phyloP scores from a whole-genome alignment of 2,888 invertebrate species.

The Itoplectis maculator region DNA sequence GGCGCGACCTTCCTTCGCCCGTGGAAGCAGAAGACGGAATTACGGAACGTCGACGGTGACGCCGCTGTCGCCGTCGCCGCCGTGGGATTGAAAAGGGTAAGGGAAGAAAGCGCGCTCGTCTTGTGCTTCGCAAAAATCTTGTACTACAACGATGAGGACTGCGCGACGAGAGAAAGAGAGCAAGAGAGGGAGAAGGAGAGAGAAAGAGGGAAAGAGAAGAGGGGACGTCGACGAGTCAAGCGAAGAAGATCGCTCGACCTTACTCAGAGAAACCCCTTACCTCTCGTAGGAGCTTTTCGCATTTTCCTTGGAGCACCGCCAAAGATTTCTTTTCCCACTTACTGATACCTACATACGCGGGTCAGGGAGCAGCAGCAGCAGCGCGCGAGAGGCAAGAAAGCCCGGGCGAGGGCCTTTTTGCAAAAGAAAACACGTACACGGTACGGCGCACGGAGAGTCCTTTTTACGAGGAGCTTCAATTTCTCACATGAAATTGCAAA shows the following conservation, averaged over 20 bases:
- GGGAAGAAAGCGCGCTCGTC: constrained; percentile 50
- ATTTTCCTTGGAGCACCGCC: constrained; percentile 51
- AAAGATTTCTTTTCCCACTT: constrained; percentile 40
- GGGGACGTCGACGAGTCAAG: constrained; percentile 19
- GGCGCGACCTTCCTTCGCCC: constrained; percentile 29
- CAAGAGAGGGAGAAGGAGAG: too few relatives aligned
- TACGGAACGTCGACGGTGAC: constrained; percentile 41
- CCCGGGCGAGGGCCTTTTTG: background rate
- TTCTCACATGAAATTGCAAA: constrained; percentile 3
- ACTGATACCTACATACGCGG: background rate
- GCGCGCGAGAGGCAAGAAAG: background rate
- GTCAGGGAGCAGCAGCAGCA: background rate
- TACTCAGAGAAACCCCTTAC: constrained; percentile 29
- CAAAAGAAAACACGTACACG: constrained; percentile 9
- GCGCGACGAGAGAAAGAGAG: background rate
- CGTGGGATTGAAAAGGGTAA: constrained; percentile 56
- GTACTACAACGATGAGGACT: constrained; percentile 21
- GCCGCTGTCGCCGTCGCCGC: too few relatives aligned
- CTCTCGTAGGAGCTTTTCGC: constrained; percentile 39
- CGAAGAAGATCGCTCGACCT: constrained; percentile 25
- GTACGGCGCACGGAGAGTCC: background rate
- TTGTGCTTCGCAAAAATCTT: constrained; percentile 48
- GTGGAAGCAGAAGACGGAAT: constrained; percentile 45
- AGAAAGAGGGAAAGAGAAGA: background rate
- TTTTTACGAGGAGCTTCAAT: constrained; percentile 16